Evolutionary conservation across 53 echinoderm and acorn worm species (phyloP), one percentile per base, ranked within the genome.

Genomic region (Antedon mediterranea): DNA sequence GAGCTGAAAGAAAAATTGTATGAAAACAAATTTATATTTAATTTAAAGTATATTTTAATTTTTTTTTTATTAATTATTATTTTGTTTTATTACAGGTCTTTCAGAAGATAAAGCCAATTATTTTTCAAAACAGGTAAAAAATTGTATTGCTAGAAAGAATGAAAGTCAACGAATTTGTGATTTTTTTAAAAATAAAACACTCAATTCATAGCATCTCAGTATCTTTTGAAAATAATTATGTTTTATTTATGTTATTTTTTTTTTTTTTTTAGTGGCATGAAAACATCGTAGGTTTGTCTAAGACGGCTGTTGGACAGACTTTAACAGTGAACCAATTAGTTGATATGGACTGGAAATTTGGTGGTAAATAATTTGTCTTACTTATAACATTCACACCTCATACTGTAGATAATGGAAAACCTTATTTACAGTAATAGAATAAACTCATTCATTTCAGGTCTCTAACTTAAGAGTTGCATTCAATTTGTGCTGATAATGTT

Each of bases 341-440:
- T 26, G 98, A 98, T 73, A 98, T 98, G 98, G 98, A 98, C 75
- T 98, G 92, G 92, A 98, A 98, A 85, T 98, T 98, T 93, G 98
- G 98, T 86, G 98, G 98, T 98, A 75, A 85, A 43, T 82, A 57
- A 18, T 1, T 57, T 23, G 18, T 11, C 11, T 57, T 6, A 37
- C 4, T 37, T 6, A 37, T 37, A 11, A 11, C 37, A 37, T 37
- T 6, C 11, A 11, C 37, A 37, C 37, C 4, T 37, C 37, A 37
- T 4, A 37, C 11, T 37, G n/a, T n/a, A n/a, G n/a, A n/a, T n/a
- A n/a, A n/a, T n/a, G n/a, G n/a, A n/a, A n/a, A n/a, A n/a, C n/a
- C n/a, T n/a, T n/a, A n/a, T n/a, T n/a, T n/a, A n/a, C n/a, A n/a
- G n/a, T n/a, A n/a, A n/a, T n/a, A n/a, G n/a, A n/a, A n/a, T n/a